phyloP scores from a whole-genome alignment of 2,888 invertebrate genomes.

The Eristalis tenax region DNA sequence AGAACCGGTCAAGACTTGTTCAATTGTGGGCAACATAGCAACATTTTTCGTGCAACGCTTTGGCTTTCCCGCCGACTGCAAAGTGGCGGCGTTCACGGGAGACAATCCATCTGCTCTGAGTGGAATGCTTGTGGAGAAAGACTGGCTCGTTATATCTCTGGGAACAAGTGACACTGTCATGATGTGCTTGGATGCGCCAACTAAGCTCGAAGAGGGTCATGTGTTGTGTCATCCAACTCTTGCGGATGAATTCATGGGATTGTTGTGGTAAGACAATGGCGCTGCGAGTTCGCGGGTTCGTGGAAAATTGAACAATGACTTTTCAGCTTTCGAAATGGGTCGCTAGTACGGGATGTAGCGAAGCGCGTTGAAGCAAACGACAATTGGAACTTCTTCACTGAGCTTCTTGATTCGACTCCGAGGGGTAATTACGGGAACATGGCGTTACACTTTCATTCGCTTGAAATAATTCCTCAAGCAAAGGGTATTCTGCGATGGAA shows the following conservation, averaged over 20 bases:
- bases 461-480: constrained; percentile 86
- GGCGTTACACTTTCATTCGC: constrained; percentile 82
- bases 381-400: constrained; percentile 92
- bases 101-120: constrained; percentile 95
- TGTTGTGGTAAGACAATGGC: constrained; percentile 87
- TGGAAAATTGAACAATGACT: not conserved
- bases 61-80: constrained; percentile 90
- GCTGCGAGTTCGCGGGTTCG: not conserved
- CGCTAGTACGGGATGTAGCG: constrained; percentile 90
- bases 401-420: constrained; percentile 90
- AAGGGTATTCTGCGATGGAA: constrained; percentile 87
- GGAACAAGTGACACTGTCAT: constrained; percentile 98
- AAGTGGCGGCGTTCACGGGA: constrained; percentile 94
- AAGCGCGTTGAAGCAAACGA: constrained; percentile 89
- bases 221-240: constrained; percentile 93
- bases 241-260: constrained; percentile 90
- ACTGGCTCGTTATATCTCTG: constrained; percentile 93
- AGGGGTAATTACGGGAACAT: constrained; percentile 96
- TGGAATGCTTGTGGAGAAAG: constrained; percentile 90
- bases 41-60: constrained; percentile 93
- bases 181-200: constrained; percentile 87
- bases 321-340: constrained; percentile 93
- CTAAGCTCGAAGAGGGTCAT: constrained; percentile 89
- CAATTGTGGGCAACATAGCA: constrained; percentile 88
- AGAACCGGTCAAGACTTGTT: constrained; percentile 86